A percentile compares a stretch with the other conserved stretches of the same genome.
phyloP scores from a whole-genome alignment of 1,140 invertebrate genomes.

The Triops longicaudatus region DNA sequence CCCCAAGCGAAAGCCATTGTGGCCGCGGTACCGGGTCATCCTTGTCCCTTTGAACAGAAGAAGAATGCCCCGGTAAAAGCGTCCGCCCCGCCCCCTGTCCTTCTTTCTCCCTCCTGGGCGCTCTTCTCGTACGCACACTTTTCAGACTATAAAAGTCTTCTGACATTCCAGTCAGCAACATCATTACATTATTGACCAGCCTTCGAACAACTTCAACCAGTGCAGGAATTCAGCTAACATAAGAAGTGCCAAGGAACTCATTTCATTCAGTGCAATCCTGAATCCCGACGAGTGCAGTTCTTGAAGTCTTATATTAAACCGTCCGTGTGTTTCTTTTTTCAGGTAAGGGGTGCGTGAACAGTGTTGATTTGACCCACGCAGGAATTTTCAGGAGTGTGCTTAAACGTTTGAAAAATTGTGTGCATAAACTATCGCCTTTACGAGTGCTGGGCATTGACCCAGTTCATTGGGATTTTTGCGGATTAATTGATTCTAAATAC shows the following conservation, averaged over 20 bases:
- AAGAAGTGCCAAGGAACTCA: not conserved
- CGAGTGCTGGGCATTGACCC: too few relatives aligned
- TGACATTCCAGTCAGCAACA: conserved; percentile 1
- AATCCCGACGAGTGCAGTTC: not conserved
- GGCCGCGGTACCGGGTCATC: not conserved
- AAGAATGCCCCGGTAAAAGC: not conserved
- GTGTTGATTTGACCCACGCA: not conserved
- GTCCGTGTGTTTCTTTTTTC: conserved; percentile 11
- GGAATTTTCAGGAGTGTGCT: not conserved
- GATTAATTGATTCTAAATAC: too few relatives aligned
- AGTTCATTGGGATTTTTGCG: too few relatives aligned
- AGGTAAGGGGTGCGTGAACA: not conserved
- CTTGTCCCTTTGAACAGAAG: not conserved
- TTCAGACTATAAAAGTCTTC: conserved; percentile 1
- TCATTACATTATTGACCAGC: conserved; percentile 6
- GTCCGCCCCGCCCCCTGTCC: not conserved
- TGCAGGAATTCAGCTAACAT: not conserved
- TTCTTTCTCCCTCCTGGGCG: conserved; percentile 6
- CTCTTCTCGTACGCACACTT: not conserved
- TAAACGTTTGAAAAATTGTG: not conserved
- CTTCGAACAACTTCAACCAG: conserved; percentile 5
- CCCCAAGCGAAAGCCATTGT: not conserved
- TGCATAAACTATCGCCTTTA: too few relatives aligned
- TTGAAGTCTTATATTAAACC: not conserved
- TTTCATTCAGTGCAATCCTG: conserved; percentile 3